Conservation (phyloP, 2,113 vertebrate genomes). For the Myocastor coypus region DNA sequence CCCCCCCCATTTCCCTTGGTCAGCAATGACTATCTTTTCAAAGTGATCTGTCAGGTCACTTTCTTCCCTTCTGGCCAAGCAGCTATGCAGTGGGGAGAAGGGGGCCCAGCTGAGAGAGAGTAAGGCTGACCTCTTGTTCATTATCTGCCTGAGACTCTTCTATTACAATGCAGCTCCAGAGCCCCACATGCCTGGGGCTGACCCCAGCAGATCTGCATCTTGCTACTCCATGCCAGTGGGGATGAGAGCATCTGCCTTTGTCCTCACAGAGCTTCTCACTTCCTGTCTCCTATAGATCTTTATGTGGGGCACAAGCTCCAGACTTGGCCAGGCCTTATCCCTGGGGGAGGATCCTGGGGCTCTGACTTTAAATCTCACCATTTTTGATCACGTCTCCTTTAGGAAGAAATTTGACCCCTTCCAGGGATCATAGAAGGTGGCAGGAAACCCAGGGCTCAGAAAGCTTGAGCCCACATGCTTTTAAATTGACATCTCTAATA, state of each 20-base stretch:
- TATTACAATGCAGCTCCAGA: slow-evolving; percentile 3
- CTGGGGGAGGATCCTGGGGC: background rate
- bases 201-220: background rate
- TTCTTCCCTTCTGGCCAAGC: slow-evolving; percentile 23
- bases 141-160: background rate
- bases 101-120: background rate
- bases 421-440: background rate
- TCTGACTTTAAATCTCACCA: background rate
- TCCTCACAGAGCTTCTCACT: background rate
- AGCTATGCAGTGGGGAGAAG: background rate
- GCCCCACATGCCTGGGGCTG: background rate
- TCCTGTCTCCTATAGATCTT: background rate
- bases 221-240: background rate
- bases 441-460: background rate
- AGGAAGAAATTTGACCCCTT: background rate
- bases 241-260: background rate
- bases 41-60: slow-evolving; percentile 12
- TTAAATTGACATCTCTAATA: background rate
- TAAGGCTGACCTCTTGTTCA: slow-evolving; percentile 11
- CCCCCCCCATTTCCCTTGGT: slow-evolving; percentile 3
- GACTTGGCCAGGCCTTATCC: background rate
- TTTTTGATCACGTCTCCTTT: background rate
- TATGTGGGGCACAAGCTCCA: background rate
- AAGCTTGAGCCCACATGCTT: background rate
- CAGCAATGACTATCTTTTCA: slow-evolving; percentile 12